These are phyloP conservation scores for Acleris cristana DNA, from an alignment of 2,888 invertebrate species.

Conservation along the genomic window DNA sequence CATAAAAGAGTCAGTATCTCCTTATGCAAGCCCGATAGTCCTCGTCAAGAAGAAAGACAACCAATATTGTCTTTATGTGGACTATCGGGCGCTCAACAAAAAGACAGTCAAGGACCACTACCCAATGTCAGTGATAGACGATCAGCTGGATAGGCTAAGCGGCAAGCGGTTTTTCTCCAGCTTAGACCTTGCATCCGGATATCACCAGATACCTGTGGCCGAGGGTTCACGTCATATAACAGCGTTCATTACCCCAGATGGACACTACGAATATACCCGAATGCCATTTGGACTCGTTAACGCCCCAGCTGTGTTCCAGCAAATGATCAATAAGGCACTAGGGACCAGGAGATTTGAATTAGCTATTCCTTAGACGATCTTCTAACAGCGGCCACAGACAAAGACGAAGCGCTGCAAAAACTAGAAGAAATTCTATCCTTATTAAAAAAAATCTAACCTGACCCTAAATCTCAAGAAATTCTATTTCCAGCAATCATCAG, in stretches of 20 bases:
- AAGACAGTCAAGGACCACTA: slow-evolving; percentile 14
- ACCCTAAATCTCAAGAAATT: background rate
- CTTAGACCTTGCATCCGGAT: background rate
- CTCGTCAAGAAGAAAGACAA: slow-evolving; percentile 29
- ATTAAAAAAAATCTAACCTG: background rate
- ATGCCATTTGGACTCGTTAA: background rate
- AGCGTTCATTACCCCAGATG: slow-evolving; percentile 20
- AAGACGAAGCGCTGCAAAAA: background rate
- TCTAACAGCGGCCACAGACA: background rate
- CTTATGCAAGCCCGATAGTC: slow-evolving; percentile 13
- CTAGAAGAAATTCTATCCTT: background rate
- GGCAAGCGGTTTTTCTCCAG: background rate
- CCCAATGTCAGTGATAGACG: slow-evolving; percentile 17
- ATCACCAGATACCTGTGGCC: slow-evolving; percentile 40
- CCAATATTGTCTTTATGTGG: slow-evolving; percentile 40
- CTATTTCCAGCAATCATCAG: background rate
- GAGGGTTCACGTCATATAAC: slow-evolving; percentile 32
- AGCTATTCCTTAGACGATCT: background rate
- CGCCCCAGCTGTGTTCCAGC: background rate
- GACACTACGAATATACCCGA: slow-evolving; percentile 8
- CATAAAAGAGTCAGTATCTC: slow-evolving; percentile 4
- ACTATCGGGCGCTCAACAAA: slow-evolving; percentile 22
- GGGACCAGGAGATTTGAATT: background rate
- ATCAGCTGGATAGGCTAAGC: background rate
- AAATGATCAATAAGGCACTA: background rate